Base-by-base conservation (phyloP, 2,113 vertebrate genomes). In the Xiphorhynchus elegans region DNA sequence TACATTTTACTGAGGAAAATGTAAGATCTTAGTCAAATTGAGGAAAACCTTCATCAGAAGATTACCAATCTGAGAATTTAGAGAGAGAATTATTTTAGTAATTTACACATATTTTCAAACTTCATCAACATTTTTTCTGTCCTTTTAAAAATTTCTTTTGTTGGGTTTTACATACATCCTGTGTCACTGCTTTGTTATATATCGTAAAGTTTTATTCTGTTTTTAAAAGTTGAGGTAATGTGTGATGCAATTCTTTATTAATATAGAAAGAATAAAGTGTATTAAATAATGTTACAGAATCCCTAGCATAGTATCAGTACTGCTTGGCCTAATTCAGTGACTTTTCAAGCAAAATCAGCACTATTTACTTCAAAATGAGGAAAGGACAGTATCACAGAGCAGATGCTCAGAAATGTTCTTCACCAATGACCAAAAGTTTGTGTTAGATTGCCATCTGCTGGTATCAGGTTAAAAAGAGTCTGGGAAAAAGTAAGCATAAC, bases 361-460 rank as follows among this genome's bases (percentile, higher is more conserved):
- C 17, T 50, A 56, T 12, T 91, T 47, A 47, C 78, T 42, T 46
- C 42, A 56, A 78, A 76, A 35, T 42, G 6, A 75, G 29, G 24
- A 47, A 78, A 82, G 21, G 35, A 12, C 21, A 49, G 4, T 7
- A 31, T 3, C 9, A 39, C 33, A 72, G 39, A 87, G 23, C 4
- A 33, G 10, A 70, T 4, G 18, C 8, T 33, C 31, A 53, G 52
- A 76, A 69, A 3, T 28, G 3, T 13, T 13, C 17, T 12, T 62
- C 19, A 39, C 7, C 31, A 19, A 7, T 17, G 11, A 29, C 8
- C 42, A 75, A 70, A 90, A 47, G 19, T 75, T 93, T 95, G 82
- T 97, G 84, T 89, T 90, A 96, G 81, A 74, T 18, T 56, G 97
- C 97, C 98, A 97, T 80, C 98, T 98, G 90, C 90, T 96, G 98